Conservation (phyloP, 2,888 invertebrate species). For the Merodon equestris region DNA sequence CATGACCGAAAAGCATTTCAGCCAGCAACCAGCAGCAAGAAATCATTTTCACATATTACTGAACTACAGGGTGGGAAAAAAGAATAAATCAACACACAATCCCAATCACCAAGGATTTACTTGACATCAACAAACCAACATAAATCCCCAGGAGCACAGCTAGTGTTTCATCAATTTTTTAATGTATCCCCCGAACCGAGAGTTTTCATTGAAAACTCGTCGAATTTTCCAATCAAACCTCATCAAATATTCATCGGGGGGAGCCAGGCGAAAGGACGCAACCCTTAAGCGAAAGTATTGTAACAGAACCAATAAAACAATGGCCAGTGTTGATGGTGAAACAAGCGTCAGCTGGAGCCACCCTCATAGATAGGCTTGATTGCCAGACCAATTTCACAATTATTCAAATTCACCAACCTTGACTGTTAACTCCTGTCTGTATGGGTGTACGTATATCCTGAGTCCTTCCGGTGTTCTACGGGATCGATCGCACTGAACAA, state of each 20-base stretch:
- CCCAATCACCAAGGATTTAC: constrained; percentile 55
- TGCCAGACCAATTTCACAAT: constrained; percentile 33
- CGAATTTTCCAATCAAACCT: constrained; percentile 63
- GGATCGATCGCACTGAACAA: constrained; percentile 21
- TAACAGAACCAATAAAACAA: constrained; percentile 11
- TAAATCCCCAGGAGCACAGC: constrained; percentile 11
- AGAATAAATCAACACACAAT: constrained; percentile 14
- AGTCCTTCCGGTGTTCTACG: constrained; percentile 8
- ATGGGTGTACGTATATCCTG: too few species aligned
- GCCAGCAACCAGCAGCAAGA: too few species aligned
- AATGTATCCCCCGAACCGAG: constrained; percentile 1
- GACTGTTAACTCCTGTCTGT: neutral
- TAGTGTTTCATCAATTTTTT: constrained; percentile 11
- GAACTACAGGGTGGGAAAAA: constrained; percentile 10
- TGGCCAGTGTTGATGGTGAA: too few species aligned
- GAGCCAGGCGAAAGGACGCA: too few species aligned
- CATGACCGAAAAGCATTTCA: constrained; percentile 32
- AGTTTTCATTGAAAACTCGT: constrained; percentile 21
- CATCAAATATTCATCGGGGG: constrained; percentile 56
- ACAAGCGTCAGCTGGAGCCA: constrained; percentile 22
- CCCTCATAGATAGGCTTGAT: too few species aligned
- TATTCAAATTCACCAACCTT: constrained; percentile 41
- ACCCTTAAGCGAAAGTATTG: too few species aligned
- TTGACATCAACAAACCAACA: constrained; percentile 51
- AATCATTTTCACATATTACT: constrained; percentile 12